phyloP scores from a whole-genome alignment of 2,113 vertebrate genomes.

The Plotosus lineatus region DNA sequence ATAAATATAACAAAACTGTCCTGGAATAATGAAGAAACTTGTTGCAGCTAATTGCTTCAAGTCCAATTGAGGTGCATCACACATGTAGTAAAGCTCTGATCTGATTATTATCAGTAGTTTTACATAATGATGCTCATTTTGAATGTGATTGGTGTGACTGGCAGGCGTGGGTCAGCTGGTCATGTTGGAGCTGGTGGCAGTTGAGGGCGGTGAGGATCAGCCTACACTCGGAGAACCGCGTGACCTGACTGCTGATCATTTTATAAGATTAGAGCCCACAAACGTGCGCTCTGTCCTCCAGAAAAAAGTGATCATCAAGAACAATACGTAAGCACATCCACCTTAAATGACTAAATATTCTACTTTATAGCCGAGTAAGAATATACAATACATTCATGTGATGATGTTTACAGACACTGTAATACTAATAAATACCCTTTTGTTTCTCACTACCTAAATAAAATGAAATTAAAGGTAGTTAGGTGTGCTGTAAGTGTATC shows the following conservation, averaged over 20 bases:
- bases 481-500: not conserved
- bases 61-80: not conserved
- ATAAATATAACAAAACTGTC: not conserved
- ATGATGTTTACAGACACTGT: not conserved
- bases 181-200: slow-evolving; percentile 77
- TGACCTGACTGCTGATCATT: slow-evolving; percentile 79
- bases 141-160: not conserved
- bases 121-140: too few species aligned
- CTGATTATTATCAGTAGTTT: too few species aligned
- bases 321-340: slow-evolving; percentile 74
- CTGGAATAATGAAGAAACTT: not conserved
- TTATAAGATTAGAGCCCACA: slow-evolving; percentile 77
- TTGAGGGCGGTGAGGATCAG: slow-evolving; percentile 73
- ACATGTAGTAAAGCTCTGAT: not conserved
- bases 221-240: slow-evolving; percentile 69
- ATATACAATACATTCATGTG: too few species aligned
- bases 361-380: not conserved
- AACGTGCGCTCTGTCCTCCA: slow-evolving; percentile 70
- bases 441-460: not conserved
- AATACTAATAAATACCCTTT: not conserved
- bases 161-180: slow-evolving; percentile 81
- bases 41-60: not conserved
- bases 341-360: not conserved
- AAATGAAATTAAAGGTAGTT: not conserved
- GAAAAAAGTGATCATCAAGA: slow-evolving; percentile 80